Percentiles rank a stretch among this genome's conserved stretches.
Evolutionary conservation across 1,140 invertebrate species (phyloP).

Genomic region (Magallana gigas): DNA sequence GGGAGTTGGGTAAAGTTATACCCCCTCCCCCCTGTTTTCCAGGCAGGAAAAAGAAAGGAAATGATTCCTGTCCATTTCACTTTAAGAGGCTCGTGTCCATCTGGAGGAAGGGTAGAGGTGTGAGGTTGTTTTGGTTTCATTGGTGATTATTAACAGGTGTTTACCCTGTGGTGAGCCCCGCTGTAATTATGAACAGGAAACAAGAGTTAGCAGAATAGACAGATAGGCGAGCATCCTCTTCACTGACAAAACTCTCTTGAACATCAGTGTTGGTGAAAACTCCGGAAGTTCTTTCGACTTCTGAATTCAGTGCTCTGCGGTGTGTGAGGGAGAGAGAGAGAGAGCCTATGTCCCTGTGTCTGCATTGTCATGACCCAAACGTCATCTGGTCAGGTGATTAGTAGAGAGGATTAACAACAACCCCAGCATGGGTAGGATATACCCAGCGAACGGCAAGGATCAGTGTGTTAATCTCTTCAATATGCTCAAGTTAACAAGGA

Average conservation of each 20-base stretch:
- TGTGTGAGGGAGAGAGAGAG: not conserved
- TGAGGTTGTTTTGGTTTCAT: slow-evolving; percentile 9
- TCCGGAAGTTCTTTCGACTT: slow-evolving; percentile 8
- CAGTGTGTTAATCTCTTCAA: slow-evolving; percentile 1
- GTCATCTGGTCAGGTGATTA: slow-evolving; percentile 2
- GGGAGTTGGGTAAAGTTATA: not conserved
- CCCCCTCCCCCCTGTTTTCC: not conserved
- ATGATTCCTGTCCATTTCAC: not conserved
- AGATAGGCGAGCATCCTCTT: slow-evolving; percentile 33
- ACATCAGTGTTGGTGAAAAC: slow-evolving; percentile 22
- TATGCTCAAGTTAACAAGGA: slow-evolving; percentile 2
- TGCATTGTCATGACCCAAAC: slow-evolving; percentile 8
- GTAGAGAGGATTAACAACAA: not conserved
- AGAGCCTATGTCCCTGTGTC: not conserved
- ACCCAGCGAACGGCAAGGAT: slow-evolving; percentile 20
- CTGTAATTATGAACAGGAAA: slow-evolving; percentile 38
- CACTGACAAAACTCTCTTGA: slow-evolving; percentile 35
- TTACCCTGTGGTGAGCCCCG: slow-evolving; percentile 18
- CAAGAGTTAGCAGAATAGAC: slow-evolving; percentile 37
- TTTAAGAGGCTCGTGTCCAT: not conserved
- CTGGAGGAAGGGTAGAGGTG: not conserved
- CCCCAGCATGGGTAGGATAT: slow-evolving; percentile 26
- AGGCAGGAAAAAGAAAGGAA: not conserved
- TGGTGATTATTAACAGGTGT: slow-evolving; percentile 33
- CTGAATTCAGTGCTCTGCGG: not conserved